Percentiles rank a stretch among this genome's conserved stretches.
Conservation (phyloP, 2,797 vertebrate genomes). For the Momotus momota region DNA sequence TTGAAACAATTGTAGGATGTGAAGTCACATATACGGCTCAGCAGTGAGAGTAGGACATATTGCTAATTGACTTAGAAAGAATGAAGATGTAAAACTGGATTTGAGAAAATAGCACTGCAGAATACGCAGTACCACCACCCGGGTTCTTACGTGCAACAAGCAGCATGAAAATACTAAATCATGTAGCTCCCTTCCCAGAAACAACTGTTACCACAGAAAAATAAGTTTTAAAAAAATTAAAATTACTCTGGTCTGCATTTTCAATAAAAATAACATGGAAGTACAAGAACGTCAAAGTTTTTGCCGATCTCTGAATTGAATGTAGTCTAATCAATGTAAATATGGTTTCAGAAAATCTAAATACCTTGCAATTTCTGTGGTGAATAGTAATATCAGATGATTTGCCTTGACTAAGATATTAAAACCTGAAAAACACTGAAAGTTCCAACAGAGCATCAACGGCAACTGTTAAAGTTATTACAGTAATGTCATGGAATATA, state of each 20-base stretch:
- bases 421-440: conserved; percentile 37
- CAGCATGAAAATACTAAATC: neutral
- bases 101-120: neutral
- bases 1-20: neutral
- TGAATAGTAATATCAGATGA: conserved; percentile 37
- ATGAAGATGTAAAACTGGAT: conserved; percentile 13
- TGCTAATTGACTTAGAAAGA: conserved; percentile 34
- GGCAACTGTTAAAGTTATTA: conserved; percentile 44
- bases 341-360: conserved; percentile 25
- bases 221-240: neutral
- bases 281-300: conserved; percentile 33
- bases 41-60: neutral
- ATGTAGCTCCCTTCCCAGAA: conserved; percentile 14
- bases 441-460: conserved; percentile 29
- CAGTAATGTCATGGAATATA: neutral
- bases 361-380: conserved; percentile 29
- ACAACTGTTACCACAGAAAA: neutral
- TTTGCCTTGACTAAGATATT: conserved; percentile 49
- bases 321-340: conserved; percentile 55
- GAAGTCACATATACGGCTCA: neutral
- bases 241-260: conserved; percentile 8
- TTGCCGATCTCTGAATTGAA: conserved; percentile 22
- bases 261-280: conserved; percentile 51
- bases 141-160: neutral
- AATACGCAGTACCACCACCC: neutral